Conservation (phyloP, 1,140 invertebrate species). For the Drosophila virilis region DNA sequence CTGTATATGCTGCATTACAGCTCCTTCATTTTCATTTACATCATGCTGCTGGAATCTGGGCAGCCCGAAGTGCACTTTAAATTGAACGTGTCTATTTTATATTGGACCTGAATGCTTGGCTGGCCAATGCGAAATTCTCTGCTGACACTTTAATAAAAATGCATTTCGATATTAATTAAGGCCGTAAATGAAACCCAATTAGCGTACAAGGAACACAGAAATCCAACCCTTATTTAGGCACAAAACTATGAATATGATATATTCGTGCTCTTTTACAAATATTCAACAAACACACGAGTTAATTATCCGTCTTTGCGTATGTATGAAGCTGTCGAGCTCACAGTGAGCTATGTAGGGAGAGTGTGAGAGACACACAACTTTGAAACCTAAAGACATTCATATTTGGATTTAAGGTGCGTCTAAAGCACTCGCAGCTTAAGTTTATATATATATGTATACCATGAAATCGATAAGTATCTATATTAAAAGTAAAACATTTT, state of each 20-base stretch:
- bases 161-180: slow-evolving; percentile 6
- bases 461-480: no score
- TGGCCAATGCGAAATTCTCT: neutral
- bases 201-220: neutral
- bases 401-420: no score
- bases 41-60: neutral
- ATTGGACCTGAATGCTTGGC: neutral
- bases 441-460: no score
- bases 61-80: neutral
- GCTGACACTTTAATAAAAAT: neutral
- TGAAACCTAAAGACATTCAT: no score
- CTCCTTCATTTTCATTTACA: neutral
- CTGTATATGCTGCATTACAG: neutral
- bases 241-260: neutral
- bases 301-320: no score
- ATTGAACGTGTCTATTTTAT: neutral
- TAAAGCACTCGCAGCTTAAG: no score
- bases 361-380: no score
- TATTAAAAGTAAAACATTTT: no score
- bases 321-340: no score
- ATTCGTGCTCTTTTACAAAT: no score
- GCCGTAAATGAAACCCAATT: slow-evolving; percentile 13
- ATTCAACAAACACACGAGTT: no score
- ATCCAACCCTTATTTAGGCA: neutral
- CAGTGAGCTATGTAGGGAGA: no score